These are phyloP conservation scores for Guaruba guarouba DNA, from an alignment of 2,113 vertebrate species.

Conservation along the genomic window DNA sequence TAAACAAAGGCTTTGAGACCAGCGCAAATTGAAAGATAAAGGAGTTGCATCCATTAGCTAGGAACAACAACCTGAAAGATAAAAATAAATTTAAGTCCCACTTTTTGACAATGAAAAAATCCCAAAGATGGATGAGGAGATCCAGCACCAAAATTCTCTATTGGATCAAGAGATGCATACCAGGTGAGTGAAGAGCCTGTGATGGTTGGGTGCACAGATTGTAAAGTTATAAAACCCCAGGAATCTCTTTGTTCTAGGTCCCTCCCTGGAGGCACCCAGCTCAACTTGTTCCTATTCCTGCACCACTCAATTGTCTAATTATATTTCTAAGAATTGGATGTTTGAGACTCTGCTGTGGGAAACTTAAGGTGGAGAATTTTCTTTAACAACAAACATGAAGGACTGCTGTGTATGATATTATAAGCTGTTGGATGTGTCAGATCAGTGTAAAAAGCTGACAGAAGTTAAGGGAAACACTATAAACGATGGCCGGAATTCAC, in stretches of 20 bases:
- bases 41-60: not conserved
- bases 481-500: not conserved
- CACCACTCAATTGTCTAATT: not conserved
- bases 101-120: not conserved
- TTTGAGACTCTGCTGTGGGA: not conserved
- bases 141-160: not conserved
- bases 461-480: not conserved
- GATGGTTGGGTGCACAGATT: not conserved
- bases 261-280: not conserved
- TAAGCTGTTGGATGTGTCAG: not conserved
- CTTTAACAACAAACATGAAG: not conserved
- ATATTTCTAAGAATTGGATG: not conserved
- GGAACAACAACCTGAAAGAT: not conserved
- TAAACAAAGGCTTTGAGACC: not conserved
- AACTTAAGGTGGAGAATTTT: not conserved
- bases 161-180: not conserved
- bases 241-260: not conserved
- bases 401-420: not conserved
- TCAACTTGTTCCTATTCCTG: not conserved
- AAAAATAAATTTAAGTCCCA: not conserved
- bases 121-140: not conserved
- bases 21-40: not conserved
- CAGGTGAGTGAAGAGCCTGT: not conserved
- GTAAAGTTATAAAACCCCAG: not conserved
- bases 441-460: not conserved